Conservation (phyloP, 2,888 invertebrate genomes). For the Dolomedes plantarius region DNA sequence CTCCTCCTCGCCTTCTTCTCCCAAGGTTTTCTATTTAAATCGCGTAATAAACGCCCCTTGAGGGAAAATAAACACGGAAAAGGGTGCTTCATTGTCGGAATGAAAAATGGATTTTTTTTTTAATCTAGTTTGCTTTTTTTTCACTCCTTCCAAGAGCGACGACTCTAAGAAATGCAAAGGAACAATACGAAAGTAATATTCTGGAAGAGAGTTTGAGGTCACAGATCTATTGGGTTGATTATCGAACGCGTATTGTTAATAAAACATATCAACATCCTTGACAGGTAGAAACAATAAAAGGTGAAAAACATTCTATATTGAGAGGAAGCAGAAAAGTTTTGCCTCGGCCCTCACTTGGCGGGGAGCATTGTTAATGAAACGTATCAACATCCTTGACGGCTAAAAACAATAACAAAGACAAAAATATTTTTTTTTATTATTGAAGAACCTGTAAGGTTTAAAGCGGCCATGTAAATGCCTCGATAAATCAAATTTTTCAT, state of each 20-base stretch:
- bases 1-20: background rate
- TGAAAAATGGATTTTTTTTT: background rate
- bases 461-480: too few relatives aligned
- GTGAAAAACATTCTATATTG: too few relatives aligned
- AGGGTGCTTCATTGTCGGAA: background rate
- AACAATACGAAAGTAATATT: slow-evolving; percentile 1
- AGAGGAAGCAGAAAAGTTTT: too few relatives aligned
- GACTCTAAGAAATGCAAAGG: background rate
- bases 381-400: background rate
- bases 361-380: background rate
- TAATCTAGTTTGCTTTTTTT: background rate
- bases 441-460: too few relatives aligned
- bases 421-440: too few relatives aligned
- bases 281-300: background rate
- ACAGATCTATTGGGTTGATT: background rate
- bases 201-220: background rate
- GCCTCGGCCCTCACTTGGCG: too few relatives aligned
- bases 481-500: too few relatives aligned
- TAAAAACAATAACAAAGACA: background rate
- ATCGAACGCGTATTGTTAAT: background rate
- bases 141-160: too few relatives aligned
- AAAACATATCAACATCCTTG: background rate
- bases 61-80: slow-evolving; percentile 10
- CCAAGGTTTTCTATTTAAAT: slow-evolving; percentile 10
- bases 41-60: slow-evolving; percentile 4